Percentiles rank a stretch among this genome's conserved stretches.
These are phyloP conservation scores for Tenualosa thibaudeaui DNA, from an alignment of 2,797 vertebrate species.

Conservation along the genomic window DNA sequence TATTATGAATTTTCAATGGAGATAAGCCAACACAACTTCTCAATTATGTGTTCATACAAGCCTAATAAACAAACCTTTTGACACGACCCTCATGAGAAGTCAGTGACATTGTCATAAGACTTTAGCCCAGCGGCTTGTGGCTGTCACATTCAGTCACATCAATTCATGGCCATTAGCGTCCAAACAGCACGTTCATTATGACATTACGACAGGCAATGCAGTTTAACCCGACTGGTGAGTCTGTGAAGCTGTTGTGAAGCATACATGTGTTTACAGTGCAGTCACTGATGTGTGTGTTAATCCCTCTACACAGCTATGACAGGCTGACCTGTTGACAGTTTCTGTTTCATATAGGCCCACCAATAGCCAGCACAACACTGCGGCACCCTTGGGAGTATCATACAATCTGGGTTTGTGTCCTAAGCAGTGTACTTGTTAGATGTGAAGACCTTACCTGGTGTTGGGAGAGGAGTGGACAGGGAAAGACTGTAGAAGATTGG, in stretches of 20 bases:
- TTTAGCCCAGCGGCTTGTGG: not conserved
- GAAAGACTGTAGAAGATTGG: conserved; percentile 28
- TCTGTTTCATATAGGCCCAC: not conserved
- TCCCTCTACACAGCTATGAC: not conserved
- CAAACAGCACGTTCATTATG: not conserved
- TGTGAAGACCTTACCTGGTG: not conserved
- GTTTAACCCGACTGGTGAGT: not conserved
- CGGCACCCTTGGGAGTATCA: not conserved
- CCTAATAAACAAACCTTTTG: not conserved
- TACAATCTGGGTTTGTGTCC: not conserved
- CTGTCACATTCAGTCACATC: not conserved
- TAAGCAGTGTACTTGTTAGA: not conserved
- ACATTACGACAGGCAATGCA: not conserved
- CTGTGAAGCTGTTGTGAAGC: not conserved
- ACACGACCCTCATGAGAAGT: not conserved
- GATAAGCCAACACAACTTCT: too few species aligned
- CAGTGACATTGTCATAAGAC: not conserved
- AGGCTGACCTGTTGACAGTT: not conserved
- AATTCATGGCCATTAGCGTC: not conserved
- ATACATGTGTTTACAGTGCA: not conserved
- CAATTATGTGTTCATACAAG: not conserved
- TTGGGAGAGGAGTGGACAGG: not conserved
- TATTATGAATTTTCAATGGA: not conserved
- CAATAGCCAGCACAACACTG: not conserved
- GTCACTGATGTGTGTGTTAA: not conserved